phyloP scores from a whole-genome alignment of 2,888 invertebrate genomes.

The Frankliniella fusca region DNA sequence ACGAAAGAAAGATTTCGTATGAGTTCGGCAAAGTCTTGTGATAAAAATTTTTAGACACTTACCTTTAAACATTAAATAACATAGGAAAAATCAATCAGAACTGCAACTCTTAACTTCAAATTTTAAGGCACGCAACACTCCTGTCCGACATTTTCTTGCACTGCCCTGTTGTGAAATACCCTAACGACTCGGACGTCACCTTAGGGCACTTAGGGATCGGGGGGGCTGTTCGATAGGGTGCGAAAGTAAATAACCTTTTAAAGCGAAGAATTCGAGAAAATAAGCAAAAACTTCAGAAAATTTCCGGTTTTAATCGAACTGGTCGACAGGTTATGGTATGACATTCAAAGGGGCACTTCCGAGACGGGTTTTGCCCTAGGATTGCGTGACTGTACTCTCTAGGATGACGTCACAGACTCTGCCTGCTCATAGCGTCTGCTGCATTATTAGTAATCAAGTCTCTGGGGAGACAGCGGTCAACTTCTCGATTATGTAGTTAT shows the following conservation, averaged over 20 bases:
- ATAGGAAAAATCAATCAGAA: background rate
- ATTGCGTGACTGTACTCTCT: background rate
- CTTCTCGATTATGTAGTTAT: background rate
- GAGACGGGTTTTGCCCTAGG: background rate
- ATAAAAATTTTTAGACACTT: background rate
- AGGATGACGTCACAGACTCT: background rate
- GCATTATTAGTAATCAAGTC: slow-evolving; percentile 10
- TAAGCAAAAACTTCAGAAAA: too few species aligned
- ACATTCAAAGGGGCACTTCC: too few species aligned
- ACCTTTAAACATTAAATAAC: slow-evolving; percentile 9
- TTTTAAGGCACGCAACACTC: slow-evolving; percentile 9
- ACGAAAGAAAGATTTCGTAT: background rate
- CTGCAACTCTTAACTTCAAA: background rate
- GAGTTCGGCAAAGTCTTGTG: background rate
- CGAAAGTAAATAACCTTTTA: too few species aligned
- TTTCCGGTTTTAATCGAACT: too few species aligned
- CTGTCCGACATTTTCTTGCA: slow-evolving; percentile 4
- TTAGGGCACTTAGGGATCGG: too few species aligned
- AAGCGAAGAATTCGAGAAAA: too few species aligned
- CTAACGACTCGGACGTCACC: background rate
- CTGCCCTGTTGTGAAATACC: slow-evolving; percentile 11
- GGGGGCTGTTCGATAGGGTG: too few species aligned
- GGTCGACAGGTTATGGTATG: too few species aligned
- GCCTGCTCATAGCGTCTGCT: slow-evolving; percentile 19
- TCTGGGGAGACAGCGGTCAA: slow-evolving; percentile 16